Base-by-base conservation (phyloP, 2,888 invertebrate species). In the Cerastoderma edule region DNA sequence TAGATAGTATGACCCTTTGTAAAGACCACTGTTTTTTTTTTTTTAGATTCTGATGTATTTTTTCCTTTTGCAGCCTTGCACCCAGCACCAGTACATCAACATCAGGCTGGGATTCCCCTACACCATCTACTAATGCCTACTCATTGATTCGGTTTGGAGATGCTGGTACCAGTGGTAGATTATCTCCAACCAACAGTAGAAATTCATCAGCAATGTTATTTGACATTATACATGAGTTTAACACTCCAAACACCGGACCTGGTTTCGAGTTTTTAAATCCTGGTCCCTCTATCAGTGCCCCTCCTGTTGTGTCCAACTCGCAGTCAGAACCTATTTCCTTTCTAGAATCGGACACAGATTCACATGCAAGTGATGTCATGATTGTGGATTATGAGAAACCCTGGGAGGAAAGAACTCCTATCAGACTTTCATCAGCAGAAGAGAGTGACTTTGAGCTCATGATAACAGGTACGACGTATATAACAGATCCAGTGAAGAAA, bases 341-440 rank as follows among this genome's bases (percentile, higher is more conserved):
- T 32, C 27, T 30, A 33, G 73, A 73, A 13, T 72, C 67, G 19
- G 71, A 69, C 6, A 50, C 84, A 13, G 83, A 82, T 53, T 74
- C 82, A 27, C 75, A 82, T 35, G 83, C 71, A 10, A 88, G 88
- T 79, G 92, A 90, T 69, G 82, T 91, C 1, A 83, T 89, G 65
- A 94, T 96, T 67, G 94, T 96, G 13, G 95, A 95, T 1, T 95
- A 94, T 87, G 94, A 95, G 35, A 95, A 95, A 89, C 95, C 95
- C 46, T 95, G 95, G 75, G 94, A 94, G 80, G 95, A 95, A 83
- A 93, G 95, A 72, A 95, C 95, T 50, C 95, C 95, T 0, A 89
- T 91, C 5, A 57, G 70, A n/a, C 67, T 91, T 13, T 90, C 90
- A 0, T 89, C 91, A 32, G 88, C 89, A 30, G 80, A 73, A 22